These are phyloP conservation scores for Toxonevra muliebris DNA, from an alignment of 2,888 invertebrate genomes.

Conservation along the genomic window DNA sequence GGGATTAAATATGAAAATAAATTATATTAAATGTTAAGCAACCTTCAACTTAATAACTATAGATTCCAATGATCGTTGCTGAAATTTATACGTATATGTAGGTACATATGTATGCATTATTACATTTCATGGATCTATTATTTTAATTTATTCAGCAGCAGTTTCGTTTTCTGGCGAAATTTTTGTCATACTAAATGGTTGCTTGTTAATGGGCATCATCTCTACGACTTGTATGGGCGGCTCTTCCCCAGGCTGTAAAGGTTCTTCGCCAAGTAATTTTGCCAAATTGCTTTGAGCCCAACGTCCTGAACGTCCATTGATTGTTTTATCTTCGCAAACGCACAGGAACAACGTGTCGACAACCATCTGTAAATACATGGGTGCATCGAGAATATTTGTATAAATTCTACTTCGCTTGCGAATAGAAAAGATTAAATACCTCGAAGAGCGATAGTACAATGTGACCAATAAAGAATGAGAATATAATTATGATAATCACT, in stretches of 20 bases:
- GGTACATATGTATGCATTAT: conserved; percentile 40
- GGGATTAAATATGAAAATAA: no score
- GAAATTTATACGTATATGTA: not conserved
- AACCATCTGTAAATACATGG: conserved; percentile 79
- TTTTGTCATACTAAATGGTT: conserved; percentile 60
- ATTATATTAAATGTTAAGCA: no score
- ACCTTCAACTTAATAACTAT: no score
- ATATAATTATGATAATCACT: conserved; percentile 83
- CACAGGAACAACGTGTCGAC: conserved; percentile 94
- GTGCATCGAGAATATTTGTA: not conserved
- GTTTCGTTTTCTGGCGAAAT: conserved; percentile 36
- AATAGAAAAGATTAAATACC: conserved; percentile 66
- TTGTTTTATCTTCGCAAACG: conserved; percentile 90
- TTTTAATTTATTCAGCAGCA: conserved; percentile 23
- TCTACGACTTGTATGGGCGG: conserved; percentile 63
- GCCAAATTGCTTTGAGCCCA: conserved; percentile 72
- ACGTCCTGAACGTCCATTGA: conserved; percentile 78
- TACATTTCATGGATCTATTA: conserved; percentile 32
- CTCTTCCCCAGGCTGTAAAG: conserved; percentile 60
- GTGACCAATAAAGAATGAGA: conserved; percentile 92
- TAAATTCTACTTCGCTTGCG: conserved; percentile 7
- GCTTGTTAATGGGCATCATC: conserved; percentile 64
- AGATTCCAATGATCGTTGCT: no score
- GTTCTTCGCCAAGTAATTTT: conserved; percentile 68
- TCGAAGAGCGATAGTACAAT: conserved; percentile 93